Percentiles rank a stretch among this genome's conserved stretches.
Conservation (phyloP, 1,140 invertebrate species). For the Papilio helenus region DNA sequence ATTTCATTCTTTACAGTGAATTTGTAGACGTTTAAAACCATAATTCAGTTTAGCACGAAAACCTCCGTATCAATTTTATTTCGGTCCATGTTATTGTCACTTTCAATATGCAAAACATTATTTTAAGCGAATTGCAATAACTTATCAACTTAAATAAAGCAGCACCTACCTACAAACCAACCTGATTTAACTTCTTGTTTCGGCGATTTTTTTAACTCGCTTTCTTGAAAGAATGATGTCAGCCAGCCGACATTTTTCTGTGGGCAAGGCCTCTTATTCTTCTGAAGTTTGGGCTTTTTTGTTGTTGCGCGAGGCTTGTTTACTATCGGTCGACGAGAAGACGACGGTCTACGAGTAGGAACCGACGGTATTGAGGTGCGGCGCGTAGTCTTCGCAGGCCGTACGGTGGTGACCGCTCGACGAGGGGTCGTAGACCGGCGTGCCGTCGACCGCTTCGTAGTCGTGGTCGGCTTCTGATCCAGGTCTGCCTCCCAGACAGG, state of each 20-base stretch:
- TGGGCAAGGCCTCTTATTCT: constrained; percentile 57
- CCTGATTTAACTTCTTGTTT: constrained; percentile 68
- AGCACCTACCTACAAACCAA: constrained; percentile 73
- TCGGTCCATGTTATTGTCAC: too few relatives aligned
- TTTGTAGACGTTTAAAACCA: too few relatives aligned
- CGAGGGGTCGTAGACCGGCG: constrained; percentile 41
- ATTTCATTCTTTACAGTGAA: too few relatives aligned
- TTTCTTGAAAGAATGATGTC: constrained; percentile 61
- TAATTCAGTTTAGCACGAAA: too few relatives aligned
- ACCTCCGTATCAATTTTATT: too few relatives aligned
- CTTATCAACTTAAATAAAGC: not conserved
- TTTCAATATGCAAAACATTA: too few relatives aligned
- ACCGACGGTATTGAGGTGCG: not conserved
- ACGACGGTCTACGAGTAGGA: constrained; percentile 41
- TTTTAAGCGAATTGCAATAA: too few relatives aligned
- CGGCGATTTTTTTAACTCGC: constrained; percentile 58
- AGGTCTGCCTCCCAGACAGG: constrained; percentile 56
- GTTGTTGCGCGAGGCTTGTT: constrained; percentile 46
- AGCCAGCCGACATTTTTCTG: constrained; percentile 64
- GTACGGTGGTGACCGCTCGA: constrained; percentile 34
- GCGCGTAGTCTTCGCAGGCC: constrained; percentile 41
- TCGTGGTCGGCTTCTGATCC: constrained; percentile 41
- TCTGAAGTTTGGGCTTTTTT: constrained; percentile 42
- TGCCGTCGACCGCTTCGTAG: constrained; percentile 45
- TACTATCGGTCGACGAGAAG: constrained; percentile 48